phyloP scores from a whole-genome alignment of 2,888 invertebrate species.

The Pheosia gnoma region DNA sequence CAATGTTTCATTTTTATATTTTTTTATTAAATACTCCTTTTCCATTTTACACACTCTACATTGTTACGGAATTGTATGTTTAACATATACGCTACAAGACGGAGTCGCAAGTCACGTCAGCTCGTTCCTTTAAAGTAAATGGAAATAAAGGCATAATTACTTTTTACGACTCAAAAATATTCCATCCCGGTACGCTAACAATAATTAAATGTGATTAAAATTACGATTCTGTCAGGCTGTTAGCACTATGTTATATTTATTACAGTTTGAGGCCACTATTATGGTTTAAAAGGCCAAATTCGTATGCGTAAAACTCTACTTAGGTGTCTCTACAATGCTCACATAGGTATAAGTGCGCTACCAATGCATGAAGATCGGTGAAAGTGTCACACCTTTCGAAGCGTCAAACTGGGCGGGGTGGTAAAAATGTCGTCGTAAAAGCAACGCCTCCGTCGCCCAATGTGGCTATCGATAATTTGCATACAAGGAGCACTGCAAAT shows the following conservation, averaged over 20 bases:
- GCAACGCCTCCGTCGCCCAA: slow-evolving; percentile 50
- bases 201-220: not conserved
- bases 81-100: not conserved
- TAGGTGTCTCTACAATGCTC: no score
- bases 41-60: no score
- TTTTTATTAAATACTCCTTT: no score
- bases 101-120: not conserved
- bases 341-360: not conserved
- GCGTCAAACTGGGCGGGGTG: slow-evolving; percentile 40
- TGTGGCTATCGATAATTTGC: slow-evolving; percentile 54
- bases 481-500: slow-evolving; percentile 61
- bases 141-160: not conserved
- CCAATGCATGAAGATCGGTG: slow-evolving; percentile 36
- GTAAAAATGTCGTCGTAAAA: slow-evolving; percentile 55
- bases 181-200: not conserved
- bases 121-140: not conserved
- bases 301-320: no score
- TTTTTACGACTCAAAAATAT: not conserved
- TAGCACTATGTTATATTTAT: not conserved
- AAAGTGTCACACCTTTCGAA: slow-evolving; percentile 40
- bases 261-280: slow-evolving; percentile 3
- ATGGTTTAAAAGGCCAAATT: not conserved
- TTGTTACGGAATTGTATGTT: not conserved
- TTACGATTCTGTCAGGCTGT: not conserved
- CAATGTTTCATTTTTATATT: no score